Percentiles rank a stretch among this genome's conserved stretches.
Conservation (phyloP, 2,888 invertebrate genomes). For the Cryptocephalus moraei region DNA sequence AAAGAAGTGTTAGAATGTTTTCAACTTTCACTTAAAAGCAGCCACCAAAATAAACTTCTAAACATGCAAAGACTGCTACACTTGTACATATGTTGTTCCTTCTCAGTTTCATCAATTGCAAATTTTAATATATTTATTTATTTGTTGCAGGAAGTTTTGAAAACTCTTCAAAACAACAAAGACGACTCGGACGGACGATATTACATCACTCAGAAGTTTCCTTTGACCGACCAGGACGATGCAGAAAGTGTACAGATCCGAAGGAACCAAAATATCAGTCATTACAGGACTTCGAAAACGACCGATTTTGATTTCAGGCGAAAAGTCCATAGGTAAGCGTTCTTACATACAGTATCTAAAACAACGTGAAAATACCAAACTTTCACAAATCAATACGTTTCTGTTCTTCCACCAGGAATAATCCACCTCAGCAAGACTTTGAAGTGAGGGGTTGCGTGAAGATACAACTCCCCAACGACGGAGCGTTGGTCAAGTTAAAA, state of each 20-base stretch:
- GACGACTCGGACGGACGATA: conserved; percentile 7
- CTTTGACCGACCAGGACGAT: conserved; percentile 9
- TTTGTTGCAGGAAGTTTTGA: conserved; percentile 13
- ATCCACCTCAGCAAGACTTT: conserved; percentile 9
- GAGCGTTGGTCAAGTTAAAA: conserved; percentile 13
- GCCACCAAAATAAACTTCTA: too few relatives aligned
- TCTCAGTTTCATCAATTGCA: neutral
- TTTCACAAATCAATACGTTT: too few relatives aligned
- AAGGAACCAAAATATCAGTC: conserved; percentile 7
- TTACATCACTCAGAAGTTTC: conserved; percentile 9
- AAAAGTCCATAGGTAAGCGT: conserved; percentile 6
- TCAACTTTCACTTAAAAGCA: too few relatives aligned
- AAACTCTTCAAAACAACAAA: conserved; percentile 11
- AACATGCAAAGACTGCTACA: too few relatives aligned
- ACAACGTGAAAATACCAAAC: too few relatives aligned
- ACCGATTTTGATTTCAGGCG: conserved; percentile 18
- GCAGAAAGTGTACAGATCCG: conserved; percentile 14
- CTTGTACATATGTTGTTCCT: too few relatives aligned
- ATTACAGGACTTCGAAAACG: conserved; percentile 16
- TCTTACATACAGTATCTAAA: neutral
- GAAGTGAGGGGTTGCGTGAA: conserved; percentile 17
- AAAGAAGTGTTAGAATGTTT: too few relatives aligned
- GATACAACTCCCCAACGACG: conserved; percentile 11
- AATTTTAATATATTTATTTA: neutral
- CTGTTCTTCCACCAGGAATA: too few relatives aligned